Percentiles rank a stretch among this genome's conserved stretches.
phyloP scores from a whole-genome alignment of 1,140 invertebrate genomes.

The Elymnias hypermnestra region DNA sequence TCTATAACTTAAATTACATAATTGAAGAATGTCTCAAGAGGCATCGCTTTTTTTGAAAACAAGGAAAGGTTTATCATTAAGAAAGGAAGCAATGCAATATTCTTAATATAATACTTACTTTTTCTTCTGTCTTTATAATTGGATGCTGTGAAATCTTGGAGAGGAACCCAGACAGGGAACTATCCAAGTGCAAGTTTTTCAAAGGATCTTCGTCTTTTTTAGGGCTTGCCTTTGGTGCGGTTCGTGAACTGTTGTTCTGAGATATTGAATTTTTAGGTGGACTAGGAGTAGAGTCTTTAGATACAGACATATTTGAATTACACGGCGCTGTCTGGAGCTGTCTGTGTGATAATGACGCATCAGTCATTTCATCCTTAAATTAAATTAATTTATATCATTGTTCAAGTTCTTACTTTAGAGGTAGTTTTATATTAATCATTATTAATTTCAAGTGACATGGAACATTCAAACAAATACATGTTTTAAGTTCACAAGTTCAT shows the following conservation, averaged over 20 bases:
- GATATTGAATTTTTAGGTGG: constrained; percentile 21
- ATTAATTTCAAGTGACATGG: no score
- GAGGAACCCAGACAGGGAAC: constrained; percentile 34
- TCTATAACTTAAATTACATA: no score
- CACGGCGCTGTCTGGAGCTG: constrained; percentile 19
- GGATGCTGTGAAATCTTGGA: constrained; percentile 32
- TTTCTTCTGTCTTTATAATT: constrained; percentile 25
- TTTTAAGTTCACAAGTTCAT: no score
- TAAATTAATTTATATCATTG: constrained; percentile 14
- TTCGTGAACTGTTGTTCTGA: constrained; percentile 24
- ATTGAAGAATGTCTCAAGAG: no score
- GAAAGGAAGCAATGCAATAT: no score
- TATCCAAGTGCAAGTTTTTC: constrained; percentile 44
- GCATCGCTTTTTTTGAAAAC: no score
- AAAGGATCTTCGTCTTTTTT: constrained; percentile 39
- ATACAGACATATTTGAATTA: constrained; percentile 28
- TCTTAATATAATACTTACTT: no score
- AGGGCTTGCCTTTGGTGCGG: constrained; percentile 35
- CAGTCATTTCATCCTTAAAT: constrained; percentile 36
- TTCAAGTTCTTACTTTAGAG: not conserved
- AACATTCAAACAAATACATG: no score
- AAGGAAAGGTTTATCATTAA: no score
- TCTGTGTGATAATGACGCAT: constrained; percentile 22
- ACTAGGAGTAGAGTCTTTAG: constrained; percentile 36
- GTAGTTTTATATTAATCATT: not conserved